These are phyloP conservation scores for Bolinopsis microptera DNA, from an alignment of 37 sponge, comb jelly and placozoan genomes.

Conservation along the genomic window DNA sequence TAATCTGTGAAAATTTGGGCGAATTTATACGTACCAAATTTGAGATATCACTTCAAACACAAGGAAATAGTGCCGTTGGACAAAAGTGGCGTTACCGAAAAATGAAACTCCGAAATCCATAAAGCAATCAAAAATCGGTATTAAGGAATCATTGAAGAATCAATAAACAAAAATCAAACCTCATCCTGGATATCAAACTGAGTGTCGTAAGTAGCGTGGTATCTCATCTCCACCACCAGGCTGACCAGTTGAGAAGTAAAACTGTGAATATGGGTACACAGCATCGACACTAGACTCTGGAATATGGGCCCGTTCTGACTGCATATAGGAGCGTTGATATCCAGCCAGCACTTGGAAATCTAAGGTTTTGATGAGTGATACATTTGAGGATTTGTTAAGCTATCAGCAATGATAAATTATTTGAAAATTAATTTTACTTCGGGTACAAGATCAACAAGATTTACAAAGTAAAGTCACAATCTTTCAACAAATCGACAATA, in stretches of 20 bases:
- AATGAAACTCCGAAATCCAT: background rate
- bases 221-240: conserved; percentile 51
- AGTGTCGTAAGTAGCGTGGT: conserved; percentile 44
- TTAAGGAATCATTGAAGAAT: no score
- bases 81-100: no score
- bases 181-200: conserved; percentile 63
- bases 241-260: background rate
- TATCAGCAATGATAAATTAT: background rate
- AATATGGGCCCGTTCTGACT: conserved; percentile 9
- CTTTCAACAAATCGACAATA: no score
- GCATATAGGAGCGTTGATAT: conserved; percentile 50
- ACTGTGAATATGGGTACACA: background rate
- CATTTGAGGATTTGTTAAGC: background rate
- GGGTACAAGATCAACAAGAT: no score
- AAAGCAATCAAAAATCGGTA: no score
- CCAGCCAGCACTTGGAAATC: conserved; percentile 44
- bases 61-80: no score
- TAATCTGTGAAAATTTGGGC: background rate
- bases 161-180: conserved; percentile 13
- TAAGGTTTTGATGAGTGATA: background rate
- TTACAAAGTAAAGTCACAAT: no score
- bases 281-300: background rate
- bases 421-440: no score
- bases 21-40: no score
- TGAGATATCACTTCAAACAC: no score